These are phyloP conservation scores for Drosophila robusta DNA, from an alignment of 2,888 invertebrate species.

Conservation along the genomic window DNA sequence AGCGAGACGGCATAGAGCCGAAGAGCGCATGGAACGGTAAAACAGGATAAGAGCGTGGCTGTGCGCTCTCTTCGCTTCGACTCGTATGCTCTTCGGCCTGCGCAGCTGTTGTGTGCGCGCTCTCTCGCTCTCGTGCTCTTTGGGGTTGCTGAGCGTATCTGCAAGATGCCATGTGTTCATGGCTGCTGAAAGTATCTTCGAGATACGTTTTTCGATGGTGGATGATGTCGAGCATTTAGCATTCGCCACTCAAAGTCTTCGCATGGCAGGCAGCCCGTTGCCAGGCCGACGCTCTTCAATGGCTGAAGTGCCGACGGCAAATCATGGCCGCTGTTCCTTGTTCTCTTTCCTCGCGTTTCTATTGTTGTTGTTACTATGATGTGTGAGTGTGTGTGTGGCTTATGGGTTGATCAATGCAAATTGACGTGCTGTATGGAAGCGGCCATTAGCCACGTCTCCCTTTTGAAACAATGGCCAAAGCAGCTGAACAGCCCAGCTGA, in stretches of 20 bases:
- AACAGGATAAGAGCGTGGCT: conserved; percentile 55
- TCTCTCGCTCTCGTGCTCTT: conserved; percentile 6
- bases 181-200: conserved; percentile 38
- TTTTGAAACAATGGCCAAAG: conserved; percentile 28
- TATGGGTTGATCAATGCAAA: conserved; percentile 83
- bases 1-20: conserved; percentile 40
- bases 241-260: conserved; percentile 67
- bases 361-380: conserved; percentile 44
- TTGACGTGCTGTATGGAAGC: conserved; percentile 83
- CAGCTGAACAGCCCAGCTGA: conserved; percentile 11
- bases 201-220: conserved; percentile 47
- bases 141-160: conserved; percentile 41
- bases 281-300: conserved; percentile 63
- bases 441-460: conserved; percentile 85
- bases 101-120: conserved; percentile 46
- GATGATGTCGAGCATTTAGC: conserved; percentile 62
- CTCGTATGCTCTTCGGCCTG: conserved; percentile 29
- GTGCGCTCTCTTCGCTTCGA: conserved; percentile 38
- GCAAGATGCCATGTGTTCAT: conserved; percentile 47
- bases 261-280: conserved; percentile 51
- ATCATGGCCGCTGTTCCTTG: conserved; percentile 63
- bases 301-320: conserved; percentile 73
- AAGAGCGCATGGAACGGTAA: conserved; percentile 61
- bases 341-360: conserved; percentile 42
- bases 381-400: conserved; percentile 53